Conservation (phyloP, 2,797 vertebrate species). For the Eurystomus glaucurus region DNA sequence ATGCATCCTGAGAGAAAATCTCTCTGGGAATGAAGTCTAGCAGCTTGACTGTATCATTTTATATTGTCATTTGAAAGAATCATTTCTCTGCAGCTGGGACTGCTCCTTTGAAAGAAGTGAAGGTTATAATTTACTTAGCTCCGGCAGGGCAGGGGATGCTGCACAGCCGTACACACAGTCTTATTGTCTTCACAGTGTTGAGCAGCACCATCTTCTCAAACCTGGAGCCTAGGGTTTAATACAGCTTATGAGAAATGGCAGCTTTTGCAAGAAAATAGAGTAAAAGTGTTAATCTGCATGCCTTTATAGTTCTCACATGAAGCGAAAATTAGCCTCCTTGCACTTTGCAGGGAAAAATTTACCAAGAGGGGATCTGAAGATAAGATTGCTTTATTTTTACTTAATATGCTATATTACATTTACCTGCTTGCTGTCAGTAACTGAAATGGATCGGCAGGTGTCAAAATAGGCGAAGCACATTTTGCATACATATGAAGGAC, state of each 20-base stretch:
- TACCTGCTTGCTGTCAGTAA: background rate
- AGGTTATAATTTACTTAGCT: constrained; percentile 72
- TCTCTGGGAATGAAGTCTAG: constrained; percentile 51
- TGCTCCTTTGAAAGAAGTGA: constrained; percentile 47
- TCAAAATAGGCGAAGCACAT: background rate
- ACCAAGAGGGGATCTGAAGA: background rate
- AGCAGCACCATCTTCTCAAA: constrained; percentile 45
- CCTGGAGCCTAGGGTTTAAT: background rate
- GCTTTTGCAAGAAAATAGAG: constrained; percentile 30
- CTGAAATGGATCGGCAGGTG: background rate
- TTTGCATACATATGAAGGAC: fast-evolving
- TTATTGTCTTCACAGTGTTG: constrained; percentile 24
- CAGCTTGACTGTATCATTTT: constrained; percentile 64
- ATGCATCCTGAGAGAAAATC: constrained; percentile 55
- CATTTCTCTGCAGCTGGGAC: constrained; percentile 67
- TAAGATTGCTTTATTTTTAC: constrained; percentile 7
- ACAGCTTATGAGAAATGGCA: constrained; percentile 27
- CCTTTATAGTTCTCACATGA: constrained; percentile 38
- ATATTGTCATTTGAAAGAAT: constrained; percentile 68
- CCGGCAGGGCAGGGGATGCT: constrained; percentile 53
- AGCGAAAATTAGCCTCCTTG: constrained; percentile 17
- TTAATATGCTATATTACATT: background rate
- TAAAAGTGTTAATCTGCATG: constrained; percentile 23
- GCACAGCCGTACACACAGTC: background rate
- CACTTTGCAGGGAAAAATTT: background rate